Base-by-base conservation (phyloP, 2,113 vertebrate species). In the Coturnix japonica region DNA sequence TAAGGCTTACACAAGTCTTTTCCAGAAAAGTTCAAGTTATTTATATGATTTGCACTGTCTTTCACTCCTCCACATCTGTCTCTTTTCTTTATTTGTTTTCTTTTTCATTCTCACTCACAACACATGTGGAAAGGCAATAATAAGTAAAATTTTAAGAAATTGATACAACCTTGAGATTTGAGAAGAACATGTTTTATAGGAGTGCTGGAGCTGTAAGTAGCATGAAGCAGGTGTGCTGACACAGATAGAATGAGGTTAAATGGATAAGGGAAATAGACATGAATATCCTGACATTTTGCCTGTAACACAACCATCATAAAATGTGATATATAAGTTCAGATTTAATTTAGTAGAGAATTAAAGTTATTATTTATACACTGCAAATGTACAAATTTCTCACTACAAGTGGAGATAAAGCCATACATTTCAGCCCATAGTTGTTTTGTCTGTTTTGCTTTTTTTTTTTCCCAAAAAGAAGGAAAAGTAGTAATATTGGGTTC, bases 201-300 rank as follows among this genome's bases (percentile, higher is more conserved):
- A 44, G 65, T 63, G 44, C 11, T 63, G 70, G 77, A 63, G 41
- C 12, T 1, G 2, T 33, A 25, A 53, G 47, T 43, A 78, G 46
- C 9, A 51, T 22, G 30, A 70, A 65, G 11, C 33, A 76, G 23
- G 7, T 35, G 16, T 64, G 43, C 19, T 1, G 2, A 31, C 28
- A 12, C 19, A 10, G 1, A 1, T 13, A 5, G 3, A 8, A 31
- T 2, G 51, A 30, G 23, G 4, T 59, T 78, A 37, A 2, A 9
- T 1, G 13, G 31, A 20, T n/a, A 13, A 81, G 17, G 57, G 28
- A 78, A 89, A 51, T 56, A 41, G 0, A 6, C 17, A 67, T 39
- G 90, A 64, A 13, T 77, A 30, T n/a, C 9, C 28, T 2, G 4
- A 43, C 39, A 66, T 85, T 89, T 80, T 57, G 6, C 31, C 67